Evolutionary conservation across 2,888 invertebrate species (phyloP).

Genomic region (Unio pictorum): DNA sequence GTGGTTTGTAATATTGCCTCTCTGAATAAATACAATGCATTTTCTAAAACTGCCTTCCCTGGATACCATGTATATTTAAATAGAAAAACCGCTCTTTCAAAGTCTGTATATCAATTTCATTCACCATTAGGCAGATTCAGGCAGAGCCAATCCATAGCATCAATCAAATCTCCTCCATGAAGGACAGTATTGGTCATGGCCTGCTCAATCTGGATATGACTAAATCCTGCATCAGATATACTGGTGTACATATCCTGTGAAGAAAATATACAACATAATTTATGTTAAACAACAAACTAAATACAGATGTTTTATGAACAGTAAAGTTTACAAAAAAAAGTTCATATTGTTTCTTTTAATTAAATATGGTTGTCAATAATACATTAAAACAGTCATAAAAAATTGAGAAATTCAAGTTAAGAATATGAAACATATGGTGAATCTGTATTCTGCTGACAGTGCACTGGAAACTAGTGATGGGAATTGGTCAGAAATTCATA

Average conservation of each 20-base stretch:
- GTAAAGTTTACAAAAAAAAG: neutral
- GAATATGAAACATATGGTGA: no score
- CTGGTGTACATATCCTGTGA: conserved; percentile 66
- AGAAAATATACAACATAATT: neutral
- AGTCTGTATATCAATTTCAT: neutral
- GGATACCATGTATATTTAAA: no score
- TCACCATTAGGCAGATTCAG: conserved; percentile 66
- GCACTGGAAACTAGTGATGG: no score
- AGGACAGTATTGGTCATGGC: conserved; percentile 63
- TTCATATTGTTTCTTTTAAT: neutral
- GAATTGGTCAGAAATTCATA: no score
- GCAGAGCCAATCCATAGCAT: conserved; percentile 70
- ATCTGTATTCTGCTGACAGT: no score
- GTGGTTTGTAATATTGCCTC: no score
- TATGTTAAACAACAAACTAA: neutral
- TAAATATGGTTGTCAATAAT: neutral
- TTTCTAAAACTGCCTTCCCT: no score
- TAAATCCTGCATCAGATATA: conserved; percentile 62
- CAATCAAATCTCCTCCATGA: conserved; percentile 67
- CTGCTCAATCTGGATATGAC: conserved; percentile 63
- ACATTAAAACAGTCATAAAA: neutral
- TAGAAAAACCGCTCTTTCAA: no score
- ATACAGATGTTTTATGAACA: neutral
- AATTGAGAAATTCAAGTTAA: no score
- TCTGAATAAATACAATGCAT: no score